Percentiles rank a stretch among this genome's conserved stretches.
phyloP scores from a whole-genome alignment of 2,797 vertebrate species.

The Chromobotia macracanthus region DNA sequence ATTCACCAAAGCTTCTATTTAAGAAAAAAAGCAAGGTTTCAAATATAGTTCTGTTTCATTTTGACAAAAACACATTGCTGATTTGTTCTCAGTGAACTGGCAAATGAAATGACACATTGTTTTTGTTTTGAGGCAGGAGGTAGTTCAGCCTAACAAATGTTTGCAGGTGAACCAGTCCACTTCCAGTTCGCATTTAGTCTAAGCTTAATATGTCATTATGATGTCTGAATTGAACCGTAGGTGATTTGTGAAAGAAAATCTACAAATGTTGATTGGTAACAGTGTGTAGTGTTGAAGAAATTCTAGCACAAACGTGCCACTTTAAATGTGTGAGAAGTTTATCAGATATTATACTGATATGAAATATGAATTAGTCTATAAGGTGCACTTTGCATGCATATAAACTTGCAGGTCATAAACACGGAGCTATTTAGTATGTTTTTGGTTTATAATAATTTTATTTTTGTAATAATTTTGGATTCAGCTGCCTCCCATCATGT shows the following conservation, averaged over 20 bases:
- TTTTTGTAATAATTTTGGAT: no score
- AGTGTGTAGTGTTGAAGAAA: not conserved
- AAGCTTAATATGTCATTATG: not conserved
- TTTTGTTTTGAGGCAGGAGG: not conserved
- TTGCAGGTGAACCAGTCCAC: not conserved
- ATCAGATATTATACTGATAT: not conserved
- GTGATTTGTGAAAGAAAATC: not conserved
- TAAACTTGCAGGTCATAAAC: not conserved
- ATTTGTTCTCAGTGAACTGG: constrained; percentile 8
- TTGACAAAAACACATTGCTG: not conserved
- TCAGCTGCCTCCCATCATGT: not conserved
- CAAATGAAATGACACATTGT: not conserved
- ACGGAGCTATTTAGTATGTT: not conserved
- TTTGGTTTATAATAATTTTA: not conserved
- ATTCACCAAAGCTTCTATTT: not conserved
- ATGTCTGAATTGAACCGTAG: no score
- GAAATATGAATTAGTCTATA: not conserved
- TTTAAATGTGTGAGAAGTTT: no score
- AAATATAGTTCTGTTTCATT: constrained; percentile 4
- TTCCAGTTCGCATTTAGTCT: not conserved
- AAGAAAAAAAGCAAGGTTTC: constrained; percentile 2
- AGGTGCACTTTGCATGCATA: not conserved
- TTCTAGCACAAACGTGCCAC: not conserved
- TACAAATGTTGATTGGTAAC: not conserved
- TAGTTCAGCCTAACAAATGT: not conserved